Conservation (phyloP, 2,113 vertebrate species). For the Shinisaurus crocodilurus region DNA sequence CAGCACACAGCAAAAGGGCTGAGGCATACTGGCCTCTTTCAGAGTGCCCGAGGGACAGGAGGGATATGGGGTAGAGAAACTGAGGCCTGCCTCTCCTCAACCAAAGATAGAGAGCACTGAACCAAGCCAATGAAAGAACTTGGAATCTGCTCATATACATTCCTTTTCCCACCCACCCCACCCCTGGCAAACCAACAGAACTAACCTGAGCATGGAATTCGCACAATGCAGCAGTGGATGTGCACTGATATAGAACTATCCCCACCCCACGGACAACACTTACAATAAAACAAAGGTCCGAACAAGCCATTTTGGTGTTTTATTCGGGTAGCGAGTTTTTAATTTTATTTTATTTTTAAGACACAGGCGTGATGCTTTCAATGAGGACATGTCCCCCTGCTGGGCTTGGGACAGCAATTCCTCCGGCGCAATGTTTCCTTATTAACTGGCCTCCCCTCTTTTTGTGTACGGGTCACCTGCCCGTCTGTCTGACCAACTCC, state of each 20-base stretch:
- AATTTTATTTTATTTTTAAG: slow-evolving; percentile 4
- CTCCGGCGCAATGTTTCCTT: not conserved
- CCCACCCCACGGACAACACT: not conserved
- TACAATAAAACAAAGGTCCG: not conserved
- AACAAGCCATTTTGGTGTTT: slow-evolving; percentile 28
- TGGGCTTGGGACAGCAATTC: not conserved
- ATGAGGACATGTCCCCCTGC: not conserved
- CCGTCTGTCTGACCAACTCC: not conserved
- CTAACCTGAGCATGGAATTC: slow-evolving; percentile 22
- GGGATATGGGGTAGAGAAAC: not conserved
- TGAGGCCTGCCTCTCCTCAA: no score
- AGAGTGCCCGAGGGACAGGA: not conserved
- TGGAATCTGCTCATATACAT: no score
- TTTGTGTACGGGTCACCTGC: not conserved
- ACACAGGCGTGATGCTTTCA: slow-evolving; percentile 27
- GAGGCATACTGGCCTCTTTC: not conserved
- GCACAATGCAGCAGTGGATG: not conserved
- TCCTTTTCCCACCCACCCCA: not conserved
- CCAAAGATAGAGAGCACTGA: not conserved
- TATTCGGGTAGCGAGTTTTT: not conserved
- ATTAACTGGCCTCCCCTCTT: not conserved
- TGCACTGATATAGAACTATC: not conserved
- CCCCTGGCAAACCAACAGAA: not conserved
- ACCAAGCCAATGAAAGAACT: not conserved
- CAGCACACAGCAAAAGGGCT: not conserved